phyloP scores from a whole-genome alignment of 2,888 invertebrate genomes.

The Xestia ashworthii region DNA sequence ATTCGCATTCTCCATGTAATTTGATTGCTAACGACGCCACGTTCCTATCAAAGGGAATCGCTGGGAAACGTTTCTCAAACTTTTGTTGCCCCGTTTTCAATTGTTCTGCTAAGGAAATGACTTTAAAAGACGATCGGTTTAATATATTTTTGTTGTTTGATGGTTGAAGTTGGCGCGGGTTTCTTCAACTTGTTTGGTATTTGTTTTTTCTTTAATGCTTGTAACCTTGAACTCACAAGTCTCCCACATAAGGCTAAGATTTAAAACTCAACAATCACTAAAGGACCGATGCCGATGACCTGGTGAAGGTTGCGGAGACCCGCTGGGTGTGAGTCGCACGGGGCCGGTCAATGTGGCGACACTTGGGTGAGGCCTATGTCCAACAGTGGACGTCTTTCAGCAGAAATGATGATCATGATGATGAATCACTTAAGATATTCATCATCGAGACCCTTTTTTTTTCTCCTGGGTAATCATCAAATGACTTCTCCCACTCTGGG shows the following conservation, averaged over 20 bases:
- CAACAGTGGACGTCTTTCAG: no score
- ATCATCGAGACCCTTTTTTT: no score
- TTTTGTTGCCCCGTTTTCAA: constrained; percentile 44
- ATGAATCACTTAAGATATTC: no score
- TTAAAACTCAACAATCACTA: background rate
- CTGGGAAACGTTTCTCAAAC: constrained; percentile 47
- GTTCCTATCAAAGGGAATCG: constrained; percentile 51
- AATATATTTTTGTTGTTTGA: constrained; percentile 57
- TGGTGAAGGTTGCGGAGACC: no score
- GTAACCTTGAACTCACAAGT: background rate
- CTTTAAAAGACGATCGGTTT: constrained; percentile 50
- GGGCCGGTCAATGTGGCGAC: no score
- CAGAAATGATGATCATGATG: no score
- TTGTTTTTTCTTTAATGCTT: constrained; percentile 3
- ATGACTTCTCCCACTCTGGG: no score
- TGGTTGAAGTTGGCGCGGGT: constrained; percentile 35
- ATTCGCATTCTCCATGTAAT: constrained; percentile 54
- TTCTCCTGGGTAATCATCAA: no score
- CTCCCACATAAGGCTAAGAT: background rate
- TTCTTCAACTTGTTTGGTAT: background rate
- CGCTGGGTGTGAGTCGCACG: no score
- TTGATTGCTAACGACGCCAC: constrained; percentile 59
- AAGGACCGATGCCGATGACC: no score
- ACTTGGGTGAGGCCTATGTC: no score
- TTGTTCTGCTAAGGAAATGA: constrained; percentile 45